These are phyloP conservation scores for Tetramorium simillimum DNA, from an alignment of 1,140 invertebrate species.

Conservation along the genomic window DNA sequence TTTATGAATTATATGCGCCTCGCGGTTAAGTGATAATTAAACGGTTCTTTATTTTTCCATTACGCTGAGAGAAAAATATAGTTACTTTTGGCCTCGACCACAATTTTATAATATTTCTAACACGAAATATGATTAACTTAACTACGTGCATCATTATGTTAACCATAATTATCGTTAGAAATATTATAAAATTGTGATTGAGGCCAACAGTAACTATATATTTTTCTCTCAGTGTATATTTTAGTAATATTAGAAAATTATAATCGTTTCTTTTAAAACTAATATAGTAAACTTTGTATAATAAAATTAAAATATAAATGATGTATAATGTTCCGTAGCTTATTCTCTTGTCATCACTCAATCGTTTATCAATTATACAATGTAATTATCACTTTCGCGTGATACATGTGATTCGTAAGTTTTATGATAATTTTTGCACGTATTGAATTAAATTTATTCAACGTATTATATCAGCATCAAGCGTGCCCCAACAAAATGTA, in stretches of 20 bases:
- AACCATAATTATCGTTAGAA: too few relatives aligned
- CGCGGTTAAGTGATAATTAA: neutral
- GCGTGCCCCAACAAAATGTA: neutral
- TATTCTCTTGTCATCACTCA: neutral
- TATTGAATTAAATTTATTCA: neutral
- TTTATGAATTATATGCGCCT: conserved; percentile 24
- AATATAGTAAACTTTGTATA: neutral
- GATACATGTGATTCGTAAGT: neutral
- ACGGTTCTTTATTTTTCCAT: neutral
- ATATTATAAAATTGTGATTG: too few relatives aligned
- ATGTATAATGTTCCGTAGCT: neutral
- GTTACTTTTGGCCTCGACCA: too few relatives aligned
- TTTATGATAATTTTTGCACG: neutral
- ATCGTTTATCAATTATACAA: neutral
- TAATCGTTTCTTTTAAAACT: neutral
- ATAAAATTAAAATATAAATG: neutral
- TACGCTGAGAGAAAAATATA: too few relatives aligned
- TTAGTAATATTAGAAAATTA: neutral
- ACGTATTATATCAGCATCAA: neutral
- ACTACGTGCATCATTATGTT: too few relatives aligned
- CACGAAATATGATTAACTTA: too few relatives aligned
- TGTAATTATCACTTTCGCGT: neutral
- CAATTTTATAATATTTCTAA: too few relatives aligned
- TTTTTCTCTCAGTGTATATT: neutral
- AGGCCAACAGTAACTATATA: too few relatives aligned